These are phyloP conservation scores for Magallana ariakensis DNA, from an alignment of 1,140 invertebrate genomes.

Conservation along the genomic window DNA sequence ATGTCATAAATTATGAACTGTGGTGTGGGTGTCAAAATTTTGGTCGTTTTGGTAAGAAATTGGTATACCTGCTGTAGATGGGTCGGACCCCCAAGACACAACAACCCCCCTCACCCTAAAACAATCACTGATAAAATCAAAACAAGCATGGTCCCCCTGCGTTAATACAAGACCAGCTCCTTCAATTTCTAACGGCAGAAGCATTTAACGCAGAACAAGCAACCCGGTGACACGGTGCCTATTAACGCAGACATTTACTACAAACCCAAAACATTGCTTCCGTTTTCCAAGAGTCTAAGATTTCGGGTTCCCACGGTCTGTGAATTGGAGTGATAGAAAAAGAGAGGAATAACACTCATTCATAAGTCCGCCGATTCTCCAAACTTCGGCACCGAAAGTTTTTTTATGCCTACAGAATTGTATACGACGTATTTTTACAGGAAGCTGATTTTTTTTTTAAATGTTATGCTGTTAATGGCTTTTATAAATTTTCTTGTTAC, in stretches of 20 bases:
- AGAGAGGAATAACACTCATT: slow-evolving; percentile 23
- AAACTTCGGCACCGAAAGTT: background rate
- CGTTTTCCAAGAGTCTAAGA: slow-evolving; percentile 23
- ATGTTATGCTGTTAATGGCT: too few relatives aligned
- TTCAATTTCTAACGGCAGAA: background rate
- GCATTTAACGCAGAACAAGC: background rate
- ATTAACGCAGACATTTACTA: slow-evolving; percentile 33
- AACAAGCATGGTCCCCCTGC: background rate
- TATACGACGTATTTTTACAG: too few relatives aligned
- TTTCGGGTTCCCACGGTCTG: slow-evolving; percentile 12
- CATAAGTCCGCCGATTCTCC: background rate
- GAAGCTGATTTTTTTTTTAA: too few relatives aligned
- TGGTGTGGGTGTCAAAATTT: too few relatives aligned
- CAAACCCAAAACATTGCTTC: slow-evolving; percentile 28
- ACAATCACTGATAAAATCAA: slow-evolving; percentile 2
- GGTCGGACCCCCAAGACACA: slow-evolving; percentile 13
- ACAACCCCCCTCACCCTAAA: background rate
- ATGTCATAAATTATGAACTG: too few relatives aligned
- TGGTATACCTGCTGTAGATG: background rate
- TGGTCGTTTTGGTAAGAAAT: too few relatives aligned
- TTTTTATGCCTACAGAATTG: background rate
- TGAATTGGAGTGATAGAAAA: background rate
- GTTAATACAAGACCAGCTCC: background rate
- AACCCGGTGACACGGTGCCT: slow-evolving; percentile 13
- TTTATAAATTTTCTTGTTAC: background rate